phyloP scores from a whole-genome alignment of 2,888 invertebrate species.

The Tanypteryx hageni region DNA sequence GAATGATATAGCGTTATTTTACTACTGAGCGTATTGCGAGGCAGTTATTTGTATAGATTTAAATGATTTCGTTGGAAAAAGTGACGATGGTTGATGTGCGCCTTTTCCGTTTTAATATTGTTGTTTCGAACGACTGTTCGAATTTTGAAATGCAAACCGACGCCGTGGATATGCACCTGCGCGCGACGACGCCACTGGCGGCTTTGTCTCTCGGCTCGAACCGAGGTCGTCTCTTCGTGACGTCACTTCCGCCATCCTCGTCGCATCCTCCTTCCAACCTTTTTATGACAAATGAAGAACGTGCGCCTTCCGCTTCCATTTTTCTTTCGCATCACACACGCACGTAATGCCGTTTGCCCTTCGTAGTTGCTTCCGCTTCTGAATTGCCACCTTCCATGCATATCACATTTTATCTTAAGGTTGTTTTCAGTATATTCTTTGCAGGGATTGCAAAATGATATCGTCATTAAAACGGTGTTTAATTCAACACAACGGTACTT shows the following conservation, averaged over 20 bases:
- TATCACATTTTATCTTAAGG: background rate
- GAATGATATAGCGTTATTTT: no score
- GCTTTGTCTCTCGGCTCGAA: no score
- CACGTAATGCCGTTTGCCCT: background rate
- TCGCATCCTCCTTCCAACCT: background rate
- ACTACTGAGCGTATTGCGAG: no score
- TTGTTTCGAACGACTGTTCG: no score
- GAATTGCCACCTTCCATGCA: background rate
- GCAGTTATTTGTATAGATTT: no score
- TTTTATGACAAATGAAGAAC: conserved; percentile 39
- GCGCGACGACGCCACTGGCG: background rate
- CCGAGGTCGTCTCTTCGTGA: background rate
- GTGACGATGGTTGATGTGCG: no score
- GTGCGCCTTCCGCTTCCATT: conserved; percentile 2
- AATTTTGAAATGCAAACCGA: background rate
- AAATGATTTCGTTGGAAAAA: no score
- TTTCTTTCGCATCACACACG: background rate
- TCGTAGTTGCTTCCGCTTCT: background rate
- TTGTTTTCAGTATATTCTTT: no score
- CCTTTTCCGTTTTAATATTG: no score
- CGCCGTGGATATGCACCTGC: conserved; percentile 8
- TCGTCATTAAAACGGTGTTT: no score
- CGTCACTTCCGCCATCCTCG: conserved; percentile 3
- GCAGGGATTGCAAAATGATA: no score
- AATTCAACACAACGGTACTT: no score